phyloP scores from a whole-genome alignment of 2,113 vertebrate species.

The Pseudopodoces humilis region DNA sequence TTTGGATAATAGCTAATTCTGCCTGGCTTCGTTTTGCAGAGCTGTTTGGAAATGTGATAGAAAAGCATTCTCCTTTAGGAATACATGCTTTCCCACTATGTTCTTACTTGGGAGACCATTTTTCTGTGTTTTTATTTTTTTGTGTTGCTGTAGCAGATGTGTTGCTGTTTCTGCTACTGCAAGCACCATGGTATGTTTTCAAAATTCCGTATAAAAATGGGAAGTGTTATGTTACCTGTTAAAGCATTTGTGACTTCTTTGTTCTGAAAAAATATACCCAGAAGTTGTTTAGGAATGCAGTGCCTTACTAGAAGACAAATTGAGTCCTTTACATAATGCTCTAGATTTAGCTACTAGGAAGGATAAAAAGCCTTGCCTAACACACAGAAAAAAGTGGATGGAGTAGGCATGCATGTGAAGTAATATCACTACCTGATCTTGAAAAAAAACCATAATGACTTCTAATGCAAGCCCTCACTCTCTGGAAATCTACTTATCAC shows the following conservation, averaged over 20 bases:
- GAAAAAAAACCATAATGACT: not conserved
- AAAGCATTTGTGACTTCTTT: not conserved
- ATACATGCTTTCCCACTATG: not conserved
- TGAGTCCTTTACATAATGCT: not conserved
- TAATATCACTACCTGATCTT: not conserved
- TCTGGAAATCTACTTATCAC: not conserved
- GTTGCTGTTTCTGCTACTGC: not conserved
- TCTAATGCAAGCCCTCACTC: not conserved
- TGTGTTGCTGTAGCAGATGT: not conserved
- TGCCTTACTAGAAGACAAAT: not conserved
- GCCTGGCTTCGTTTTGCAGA: conserved; percentile 28
- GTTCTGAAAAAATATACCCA: not conserved
- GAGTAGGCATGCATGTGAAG: not conserved
- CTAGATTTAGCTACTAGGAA: not conserved
- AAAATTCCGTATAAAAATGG: conserved; percentile 7
- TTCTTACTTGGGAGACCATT: conserved; percentile 3
- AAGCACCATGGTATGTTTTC: conserved; percentile 16
- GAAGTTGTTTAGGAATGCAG: not conserved
- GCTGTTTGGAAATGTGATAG: conserved; percentile 34
- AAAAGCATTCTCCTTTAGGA: conserved; percentile 38
- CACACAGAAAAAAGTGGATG: not conserved
- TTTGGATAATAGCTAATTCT: conserved; percentile 9
- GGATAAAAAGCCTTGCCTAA: not conserved
- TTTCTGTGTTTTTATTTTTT: not conserved
- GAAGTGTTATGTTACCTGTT: not conserved